Evolutionary conservation across 2,888 invertebrate genomes (phyloP).

Genomic region (Poecilus cupreus): DNA sequence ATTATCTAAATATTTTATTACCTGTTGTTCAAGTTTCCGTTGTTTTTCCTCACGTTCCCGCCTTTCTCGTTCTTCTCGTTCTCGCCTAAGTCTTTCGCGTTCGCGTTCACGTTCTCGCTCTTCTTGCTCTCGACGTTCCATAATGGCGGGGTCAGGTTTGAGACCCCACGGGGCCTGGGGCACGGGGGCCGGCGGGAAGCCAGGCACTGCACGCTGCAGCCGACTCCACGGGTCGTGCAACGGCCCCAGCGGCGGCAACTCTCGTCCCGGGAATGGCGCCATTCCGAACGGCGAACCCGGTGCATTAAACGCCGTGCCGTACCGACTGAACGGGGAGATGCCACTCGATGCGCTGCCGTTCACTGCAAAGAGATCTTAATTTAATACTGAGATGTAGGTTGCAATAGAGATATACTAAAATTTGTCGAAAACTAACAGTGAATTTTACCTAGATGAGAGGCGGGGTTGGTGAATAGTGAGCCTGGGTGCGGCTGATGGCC

Average conservation of each 20-base stretch:
- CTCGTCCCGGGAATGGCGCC: constrained; percentile 79
- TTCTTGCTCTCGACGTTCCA: constrained; percentile 79
- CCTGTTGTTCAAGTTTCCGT: constrained; percentile 72
- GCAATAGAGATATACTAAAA: neutral
- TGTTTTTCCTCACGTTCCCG: constrained; percentile 75
- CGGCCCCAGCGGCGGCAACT: constrained; percentile 72
- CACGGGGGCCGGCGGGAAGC: constrained; percentile 66
- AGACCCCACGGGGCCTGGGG: constrained; percentile 78
- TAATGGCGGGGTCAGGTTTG: constrained; percentile 79
- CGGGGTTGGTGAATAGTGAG: constrained; percentile 79
- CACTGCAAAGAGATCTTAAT: constrained; percentile 3
- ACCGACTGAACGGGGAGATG: constrained; percentile 88
- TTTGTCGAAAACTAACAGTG: neutral
- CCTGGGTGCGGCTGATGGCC: constrained; percentile 79
- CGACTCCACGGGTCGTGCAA: constrained; percentile 83
- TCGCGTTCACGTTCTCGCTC: constrained; percentile 78
- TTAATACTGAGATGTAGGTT: constrained; percentile 11
- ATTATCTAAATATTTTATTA: constrained; percentile 66
- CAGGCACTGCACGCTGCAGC: constrained; percentile 76
- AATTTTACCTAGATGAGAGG: constrained; percentile 80
- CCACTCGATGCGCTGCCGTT: constrained; percentile 74
- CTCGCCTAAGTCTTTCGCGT: constrained; percentile 75
- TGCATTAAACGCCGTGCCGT: constrained; percentile 77
- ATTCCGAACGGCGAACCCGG: constrained; percentile 81
- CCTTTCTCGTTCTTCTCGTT: constrained; percentile 78